Evolutionary conservation across 2,888 invertebrate species (phyloP).

Genomic region (Stenotaenia linearis): DNA sequence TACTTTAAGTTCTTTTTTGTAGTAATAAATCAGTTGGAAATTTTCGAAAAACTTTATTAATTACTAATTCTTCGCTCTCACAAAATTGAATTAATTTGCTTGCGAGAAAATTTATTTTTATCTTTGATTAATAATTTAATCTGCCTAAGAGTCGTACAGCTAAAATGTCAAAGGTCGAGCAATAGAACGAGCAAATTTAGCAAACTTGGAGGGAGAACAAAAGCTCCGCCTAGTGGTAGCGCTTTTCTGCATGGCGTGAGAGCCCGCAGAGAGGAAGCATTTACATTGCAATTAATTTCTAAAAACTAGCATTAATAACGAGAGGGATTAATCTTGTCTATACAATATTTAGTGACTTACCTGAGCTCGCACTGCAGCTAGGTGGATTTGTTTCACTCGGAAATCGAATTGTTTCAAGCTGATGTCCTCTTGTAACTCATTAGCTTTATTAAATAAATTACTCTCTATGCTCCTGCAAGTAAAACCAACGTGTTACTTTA

Average conservation of each 20-base stretch:
- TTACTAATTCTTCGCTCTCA: no score
- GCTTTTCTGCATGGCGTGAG: not conserved
- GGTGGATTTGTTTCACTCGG: slow-evolving; percentile 81
- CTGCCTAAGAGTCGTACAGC: not conserved
- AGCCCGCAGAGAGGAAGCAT: not conserved
- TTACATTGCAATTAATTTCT: not conserved
- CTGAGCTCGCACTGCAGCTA: slow-evolving; percentile 85
- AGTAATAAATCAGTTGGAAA: no score
- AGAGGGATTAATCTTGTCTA: not conserved
- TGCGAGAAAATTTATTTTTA: not conserved
- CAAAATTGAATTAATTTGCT: not conserved
- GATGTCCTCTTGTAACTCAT: slow-evolving; percentile 91
- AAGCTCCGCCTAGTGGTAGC: not conserved
- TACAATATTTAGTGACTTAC: slow-evolving; percentile 53
- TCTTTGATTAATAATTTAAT: not conserved
- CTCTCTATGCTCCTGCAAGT: slow-evolving; percentile 61
- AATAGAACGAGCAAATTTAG: not conserved
- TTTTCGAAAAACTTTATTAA: no score
- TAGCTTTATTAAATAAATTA: slow-evolving; percentile 83
- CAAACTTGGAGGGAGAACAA: not conserved
- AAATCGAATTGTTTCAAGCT: slow-evolving; percentile 90
- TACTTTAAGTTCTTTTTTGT: no score
- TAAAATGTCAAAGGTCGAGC: not conserved
- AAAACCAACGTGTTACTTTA: not conserved
- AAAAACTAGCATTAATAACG: not conserved